A percentile compares a stretch with the other conserved stretches of the same genome.
Conservation (phyloP, 2,888 invertebrate species). For the Spialia ferax region DNA sequence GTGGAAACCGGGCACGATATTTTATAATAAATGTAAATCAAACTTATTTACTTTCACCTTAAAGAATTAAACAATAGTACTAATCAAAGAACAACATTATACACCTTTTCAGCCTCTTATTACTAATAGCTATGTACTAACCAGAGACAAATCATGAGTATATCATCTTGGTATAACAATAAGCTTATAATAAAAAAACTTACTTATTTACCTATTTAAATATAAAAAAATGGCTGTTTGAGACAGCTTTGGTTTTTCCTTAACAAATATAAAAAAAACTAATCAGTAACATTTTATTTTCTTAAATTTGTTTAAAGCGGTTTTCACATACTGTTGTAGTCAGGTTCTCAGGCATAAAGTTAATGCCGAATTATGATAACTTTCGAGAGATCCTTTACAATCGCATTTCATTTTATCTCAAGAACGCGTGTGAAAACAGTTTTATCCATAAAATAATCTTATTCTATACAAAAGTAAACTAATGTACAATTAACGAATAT, state of each 20-base stretch:
- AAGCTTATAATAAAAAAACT: neutral
- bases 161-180: slow-evolving; percentile 3
- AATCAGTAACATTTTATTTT: neutral
- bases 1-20: too few species aligned
- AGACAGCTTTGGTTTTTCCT: slow-evolving; percentile 24
- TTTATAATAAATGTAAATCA: too few species aligned
- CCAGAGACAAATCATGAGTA: slow-evolving; percentile 28
- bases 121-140: slow-evolving; percentile 16
- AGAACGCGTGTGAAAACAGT: neutral
- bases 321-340: too few species aligned
- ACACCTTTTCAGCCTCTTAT: slow-evolving; percentile 26
- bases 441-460: neutral
- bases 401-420: too few species aligned
- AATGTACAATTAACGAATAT: slow-evolving; percentile 15
- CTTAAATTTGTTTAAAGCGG: too few species aligned
- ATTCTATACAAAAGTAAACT: slow-evolving; percentile 18
- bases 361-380: too few species aligned
- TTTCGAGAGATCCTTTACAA: neutral
- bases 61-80: neutral
- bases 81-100: slow-evolving; percentile 15
- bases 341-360: too few species aligned
- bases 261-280: neutral
- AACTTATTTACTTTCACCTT: too few species aligned
- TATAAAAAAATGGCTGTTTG: slow-evolving; percentile 26
- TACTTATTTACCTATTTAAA: neutral